Percentiles rank a stretch among this genome's conserved stretches.
Conservation (phyloP, 2,797 vertebrate species). For the Notolepis coatsorum region DNA sequence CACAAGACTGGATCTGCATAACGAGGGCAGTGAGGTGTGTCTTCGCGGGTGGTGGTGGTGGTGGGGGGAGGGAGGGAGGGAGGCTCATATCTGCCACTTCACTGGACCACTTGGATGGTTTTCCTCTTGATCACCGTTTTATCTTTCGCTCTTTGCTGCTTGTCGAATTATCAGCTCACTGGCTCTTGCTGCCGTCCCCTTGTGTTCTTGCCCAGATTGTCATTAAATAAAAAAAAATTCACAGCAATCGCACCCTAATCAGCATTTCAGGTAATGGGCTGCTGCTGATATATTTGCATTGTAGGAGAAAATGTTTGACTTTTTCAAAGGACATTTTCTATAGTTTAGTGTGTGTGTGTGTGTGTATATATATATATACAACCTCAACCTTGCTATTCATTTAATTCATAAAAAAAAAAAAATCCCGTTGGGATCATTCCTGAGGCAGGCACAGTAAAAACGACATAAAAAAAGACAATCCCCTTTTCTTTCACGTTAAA, state of each 20-base stretch:
- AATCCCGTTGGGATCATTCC: too few species aligned
- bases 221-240: too few species aligned
- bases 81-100: conserved; percentile 23
- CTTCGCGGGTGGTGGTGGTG: conserved; percentile 22
- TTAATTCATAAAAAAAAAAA: too few species aligned
- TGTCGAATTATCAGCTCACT: neutral
- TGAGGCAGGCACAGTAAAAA: too few species aligned
- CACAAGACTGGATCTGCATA: conserved; percentile 53
- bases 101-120: conserved; percentile 27
- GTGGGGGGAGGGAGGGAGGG: conserved; percentile 12
- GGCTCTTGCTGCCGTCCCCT: neutral
- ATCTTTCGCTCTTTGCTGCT: conserved; percentile 9
- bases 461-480: too few species aligned
- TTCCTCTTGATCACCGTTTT: conserved; percentile 40
- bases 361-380: too few species aligned
- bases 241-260: too few species aligned
- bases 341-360: too few species aligned
- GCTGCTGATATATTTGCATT: conserved; percentile 1
- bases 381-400: too few species aligned
- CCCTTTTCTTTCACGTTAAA: too few species aligned
- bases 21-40: conserved; percentile 54
- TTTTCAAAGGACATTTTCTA: neutral
- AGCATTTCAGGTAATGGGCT: too few species aligned
- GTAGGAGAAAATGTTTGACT: conserved; percentile 1
- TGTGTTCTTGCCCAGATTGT: conserved; percentile 12